Base-by-base conservation (phyloP, 2,113 vertebrate genomes). In the Romanogobio albipinnatus region DNA sequence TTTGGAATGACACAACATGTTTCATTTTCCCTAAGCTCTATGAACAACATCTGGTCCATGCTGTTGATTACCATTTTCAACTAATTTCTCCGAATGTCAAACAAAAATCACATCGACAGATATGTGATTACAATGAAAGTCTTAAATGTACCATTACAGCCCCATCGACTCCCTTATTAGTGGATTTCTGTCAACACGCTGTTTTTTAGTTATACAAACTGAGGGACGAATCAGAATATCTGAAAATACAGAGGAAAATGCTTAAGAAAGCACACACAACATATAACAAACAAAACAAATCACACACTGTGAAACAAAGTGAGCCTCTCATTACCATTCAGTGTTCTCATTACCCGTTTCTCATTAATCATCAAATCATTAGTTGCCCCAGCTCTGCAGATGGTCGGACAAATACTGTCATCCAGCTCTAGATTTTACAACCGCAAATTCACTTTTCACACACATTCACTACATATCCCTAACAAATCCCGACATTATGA, bases 351-450 rank as follows among this genome's bases (percentile, higher is more conserved):
- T 71, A 45, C 59, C 77, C 71, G 33, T 22, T 53, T 71, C 66
- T 45, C 64, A 82, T 91, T 76, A 56, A 82, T 70, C 85, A 83
- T 49, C 71, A 75, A 49, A 75, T 49, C n/a, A 49, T 77, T 89
- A 90, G 88, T 90, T 89, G 87, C 79, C 85, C 86, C 88, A 87
- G 89, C 81, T 90, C 86, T 91, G 83, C 89, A 92, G 89, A 90
- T 85, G 86, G 87, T 89, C 13, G 83, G 76, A 59, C 78, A 36
- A 77, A 61, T 6, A 56, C 77, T 58, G 58, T 84, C 45, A 59
- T 49, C 45, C 26, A 47, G 39, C 22, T 74, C 19, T 74, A 45
- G 4, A 45, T 45, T 45, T n/a, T 45, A 24, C 9, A 74, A 74
- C 39, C 1, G 11, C 36, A 14, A 74, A 26, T 26, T 26, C 29